These are phyloP conservation scores for Euclidia mi DNA, from an alignment of 2,888 invertebrate genomes.

Conservation along the genomic window DNA sequence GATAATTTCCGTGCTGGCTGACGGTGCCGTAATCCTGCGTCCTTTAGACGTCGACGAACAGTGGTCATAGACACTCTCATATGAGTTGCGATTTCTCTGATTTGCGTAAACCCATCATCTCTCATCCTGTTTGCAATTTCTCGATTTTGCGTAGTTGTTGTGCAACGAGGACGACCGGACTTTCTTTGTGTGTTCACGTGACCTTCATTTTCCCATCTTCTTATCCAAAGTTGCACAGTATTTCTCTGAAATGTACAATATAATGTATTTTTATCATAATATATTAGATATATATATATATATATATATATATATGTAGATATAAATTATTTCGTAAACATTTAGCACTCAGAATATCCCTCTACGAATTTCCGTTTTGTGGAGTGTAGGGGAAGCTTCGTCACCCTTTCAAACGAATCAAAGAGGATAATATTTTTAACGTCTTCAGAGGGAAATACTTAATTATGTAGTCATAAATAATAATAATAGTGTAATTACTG, in stretches of 20 bases:
- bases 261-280: background rate
- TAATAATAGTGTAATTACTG: too few relatives aligned
- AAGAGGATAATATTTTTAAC: too few relatives aligned
- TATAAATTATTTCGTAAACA: background rate
- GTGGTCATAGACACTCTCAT: conserved; percentile 6
- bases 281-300: too few relatives aligned
- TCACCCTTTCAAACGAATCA: too few relatives aligned
- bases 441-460: too few relatives aligned
- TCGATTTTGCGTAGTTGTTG: background rate
- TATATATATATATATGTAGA: background rate
- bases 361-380: too few relatives aligned
- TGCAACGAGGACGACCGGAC: conserved; percentile 2
- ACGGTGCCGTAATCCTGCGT: conserved; percentile 11
- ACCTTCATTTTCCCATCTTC: conserved; percentile 10
- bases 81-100: background rate
- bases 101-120: background rate
- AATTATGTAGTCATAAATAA: too few relatives aligned
- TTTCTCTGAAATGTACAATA: conserved; percentile 8
- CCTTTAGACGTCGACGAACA: conserved; percentile 14
- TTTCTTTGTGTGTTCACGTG: background rate
- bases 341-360: too few relatives aligned
- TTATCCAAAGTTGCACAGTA: conserved; percentile 6
- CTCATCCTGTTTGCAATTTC: too few relatives aligned
- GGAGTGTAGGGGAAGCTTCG: too few relatives aligned
- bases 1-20: conserved; percentile 14